A percentile compares a stretch with the other conserved stretches of the same genome.
Conservation (phyloP, 2,113 vertebrate genomes). For the Xiphias gladius region DNA sequence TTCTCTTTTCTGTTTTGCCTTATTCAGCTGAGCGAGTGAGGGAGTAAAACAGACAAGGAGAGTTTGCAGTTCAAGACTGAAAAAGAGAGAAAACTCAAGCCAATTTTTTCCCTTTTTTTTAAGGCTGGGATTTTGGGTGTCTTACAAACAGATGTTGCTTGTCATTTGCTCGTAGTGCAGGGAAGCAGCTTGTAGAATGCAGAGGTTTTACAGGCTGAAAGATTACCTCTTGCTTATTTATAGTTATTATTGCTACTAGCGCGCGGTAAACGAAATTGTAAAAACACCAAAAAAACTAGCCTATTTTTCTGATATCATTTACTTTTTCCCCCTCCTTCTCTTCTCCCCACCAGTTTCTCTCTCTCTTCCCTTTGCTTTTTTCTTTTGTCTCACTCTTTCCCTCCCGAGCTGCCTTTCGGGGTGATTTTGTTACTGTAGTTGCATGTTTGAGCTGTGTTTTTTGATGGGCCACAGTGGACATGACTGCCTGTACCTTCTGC, state of each 20-base stretch:
- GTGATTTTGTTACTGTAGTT: constrained; percentile 61
- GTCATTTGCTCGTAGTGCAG: constrained; percentile 88
- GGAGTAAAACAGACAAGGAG: constrained; percentile 73
- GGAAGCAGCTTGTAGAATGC: constrained; percentile 85
- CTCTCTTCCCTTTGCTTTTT: constrained; percentile 45
- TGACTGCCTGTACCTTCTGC: constrained; percentile 62
- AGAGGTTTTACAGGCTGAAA: constrained; percentile 79
- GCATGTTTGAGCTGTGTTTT: constrained; percentile 56
- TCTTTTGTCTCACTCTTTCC: constrained; percentile 62
- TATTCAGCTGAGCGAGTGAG: constrained; percentile 76
- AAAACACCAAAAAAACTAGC: constrained; percentile 54
- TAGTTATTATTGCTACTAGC: constrained; percentile 47
- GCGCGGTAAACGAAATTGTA: constrained; percentile 60
- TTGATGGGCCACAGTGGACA: constrained; percentile 70
- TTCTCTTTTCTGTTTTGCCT: constrained; percentile 75
- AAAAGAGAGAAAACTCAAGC: constrained; percentile 72
- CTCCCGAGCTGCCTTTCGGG: constrained; percentile 49
- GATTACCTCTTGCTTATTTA: constrained; percentile 68
- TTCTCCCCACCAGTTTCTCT: constrained; percentile 29
- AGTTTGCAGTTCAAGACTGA: constrained; percentile 69
- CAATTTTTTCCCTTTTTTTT: constrained; percentile 59
- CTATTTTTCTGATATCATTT: constrained; percentile 61
- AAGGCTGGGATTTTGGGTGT: constrained; percentile 86
- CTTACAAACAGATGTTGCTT: constrained; percentile 92
- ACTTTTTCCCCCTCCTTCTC: constrained; percentile 28